Evolutionary conservation across 2,888 invertebrate genomes (phyloP), one percentile per base, ranked within the genome.

Genomic region (Norana najaformis): DNA sequence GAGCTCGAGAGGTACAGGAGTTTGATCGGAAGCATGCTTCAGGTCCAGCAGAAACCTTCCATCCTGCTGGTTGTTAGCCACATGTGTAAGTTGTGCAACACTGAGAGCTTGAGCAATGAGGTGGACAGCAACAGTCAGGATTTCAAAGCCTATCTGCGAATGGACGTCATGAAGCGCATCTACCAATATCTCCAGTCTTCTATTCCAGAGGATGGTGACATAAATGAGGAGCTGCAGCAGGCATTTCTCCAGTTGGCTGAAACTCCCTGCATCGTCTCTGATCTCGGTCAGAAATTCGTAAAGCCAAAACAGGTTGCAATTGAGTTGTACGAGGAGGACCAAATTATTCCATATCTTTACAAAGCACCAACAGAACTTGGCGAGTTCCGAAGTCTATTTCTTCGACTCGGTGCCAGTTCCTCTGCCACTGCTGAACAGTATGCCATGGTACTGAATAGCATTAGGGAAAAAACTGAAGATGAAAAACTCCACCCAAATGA

Each of bases 401-500:
- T 92, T 36, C 89, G 91, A 85, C 91, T 93, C 8, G 93, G 93
- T 14, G 92, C 92, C 0, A 91, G 92, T 23, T 83, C 90, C 20
- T 91, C 90, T 83, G 92, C 91, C 88, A 92, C 92, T 14, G 91
- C 90, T n/a, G 91, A 91, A 35, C 93, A 93, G 90, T 93, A 91
- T 83, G 92, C 93, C 23, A 90, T 90, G 83, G 92, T 93, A 35
- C 91, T 93, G 35, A 90, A 91, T 47, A 90, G 90, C 89, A 90
- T 93, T 37, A 90, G 90, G 90, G n/a, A 69, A 0, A 88, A 90
- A 39, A 92, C 92, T 20, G 89, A 85, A 20, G 90, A 90, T 18
- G 89, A 88, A 18, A 91, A 90, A 89, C 90, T 93, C 35, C 92
- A 93, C 88, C 93, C 93, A 8, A 93, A 93, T 83, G 92, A 92